Conservation (phyloP, 53 echinoderm and acorn worm species). For the Astropecten irregularis region DNA sequence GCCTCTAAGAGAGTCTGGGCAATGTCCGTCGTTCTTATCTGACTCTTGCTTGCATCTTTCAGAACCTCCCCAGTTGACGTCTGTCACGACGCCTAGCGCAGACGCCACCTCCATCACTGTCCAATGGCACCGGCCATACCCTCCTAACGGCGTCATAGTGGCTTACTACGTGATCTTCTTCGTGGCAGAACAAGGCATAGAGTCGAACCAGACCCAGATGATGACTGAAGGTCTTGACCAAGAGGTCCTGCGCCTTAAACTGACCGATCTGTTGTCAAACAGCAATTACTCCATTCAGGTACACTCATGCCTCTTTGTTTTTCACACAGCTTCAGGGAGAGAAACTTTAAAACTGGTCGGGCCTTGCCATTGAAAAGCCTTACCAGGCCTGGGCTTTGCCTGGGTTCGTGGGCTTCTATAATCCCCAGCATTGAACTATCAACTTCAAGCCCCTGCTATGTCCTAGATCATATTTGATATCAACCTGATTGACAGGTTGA, state of each 20-base stretch:
- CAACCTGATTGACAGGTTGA: too few species aligned
- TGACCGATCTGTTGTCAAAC: conserved; percentile 21
- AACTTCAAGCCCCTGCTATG: too few species aligned
- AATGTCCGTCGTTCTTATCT: too few species aligned
- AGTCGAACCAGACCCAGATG: background rate
- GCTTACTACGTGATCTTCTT: conserved; percentile 57
- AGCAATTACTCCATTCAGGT: conserved; percentile 55
- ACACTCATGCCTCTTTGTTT: too few species aligned
- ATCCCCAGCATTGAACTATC: too few species aligned
- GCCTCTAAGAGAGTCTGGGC: too few species aligned
- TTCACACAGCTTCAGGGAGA: too few species aligned
- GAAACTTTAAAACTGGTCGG: too few species aligned
- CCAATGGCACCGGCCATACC: conserved; percentile 68
- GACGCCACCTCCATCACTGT: conserved; percentile 62
- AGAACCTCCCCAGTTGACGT: conserved; percentile 60
- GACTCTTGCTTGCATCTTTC: background rate
- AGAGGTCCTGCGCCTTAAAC: background rate
- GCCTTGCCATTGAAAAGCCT: background rate
- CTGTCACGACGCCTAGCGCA: conserved; percentile 1
- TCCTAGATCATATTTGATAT: too few species aligned
- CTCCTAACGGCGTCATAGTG: conserved; percentile 69
- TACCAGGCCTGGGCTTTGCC: too few species aligned
- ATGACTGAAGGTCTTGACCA: conserved; percentile 22
- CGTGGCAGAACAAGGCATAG: background rate
- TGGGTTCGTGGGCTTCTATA: too few species aligned